Evolutionary conservation across 2,113 vertebrate species (phyloP), one percentile per base, ranked within the genome.

Genomic region (Hypocryptadius cinnamomeus): DNA sequence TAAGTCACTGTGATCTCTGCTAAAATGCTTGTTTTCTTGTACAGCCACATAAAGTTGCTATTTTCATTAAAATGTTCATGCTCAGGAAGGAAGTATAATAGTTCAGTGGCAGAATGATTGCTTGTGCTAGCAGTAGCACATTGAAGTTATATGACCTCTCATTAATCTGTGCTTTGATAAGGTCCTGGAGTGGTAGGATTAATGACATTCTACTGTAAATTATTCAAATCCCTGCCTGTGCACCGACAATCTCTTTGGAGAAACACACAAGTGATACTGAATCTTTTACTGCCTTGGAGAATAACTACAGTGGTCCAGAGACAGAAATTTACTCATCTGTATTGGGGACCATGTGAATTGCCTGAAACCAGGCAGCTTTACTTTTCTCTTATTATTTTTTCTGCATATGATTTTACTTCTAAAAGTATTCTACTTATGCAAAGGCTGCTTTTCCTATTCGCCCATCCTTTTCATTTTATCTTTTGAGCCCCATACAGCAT

Each of bases 141-240:
- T 5, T 86, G 93, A 92, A 91, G 48, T 92, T 92, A 78, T 77
- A 74, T 74, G 85, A 94, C 88, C 83, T 90, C 83, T 96, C 76
- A 83, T 95, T 96, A 95, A 90, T 95, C 93, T 96, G 83, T 37
- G 64, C 76, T 94, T 96, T 90, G 92, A 93, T 92, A 94, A 88
- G 56, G 72, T 92, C 72, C 72, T 92, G 76, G 51, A 94, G 44
- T 90, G 27, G 48, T 39, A 88, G 85, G 79, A 95, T 90, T 96
- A 92, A 88, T 94, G 76, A 74, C 79, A 88, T 95, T 92, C 60
- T 28, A 17, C n/a, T 74, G 71, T 77, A 94, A 95, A 89, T 89
- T 96, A 95, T 94, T 96, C 85, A 96, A 68, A 96, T 92, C 69
- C 44, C 45, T 87, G 48, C 28, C 64, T 88, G 71, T 78, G 79